Evolutionary conservation across 2,113 vertebrate species (phyloP).

Genomic region (Paramormyrops kingsleyae): DNA sequence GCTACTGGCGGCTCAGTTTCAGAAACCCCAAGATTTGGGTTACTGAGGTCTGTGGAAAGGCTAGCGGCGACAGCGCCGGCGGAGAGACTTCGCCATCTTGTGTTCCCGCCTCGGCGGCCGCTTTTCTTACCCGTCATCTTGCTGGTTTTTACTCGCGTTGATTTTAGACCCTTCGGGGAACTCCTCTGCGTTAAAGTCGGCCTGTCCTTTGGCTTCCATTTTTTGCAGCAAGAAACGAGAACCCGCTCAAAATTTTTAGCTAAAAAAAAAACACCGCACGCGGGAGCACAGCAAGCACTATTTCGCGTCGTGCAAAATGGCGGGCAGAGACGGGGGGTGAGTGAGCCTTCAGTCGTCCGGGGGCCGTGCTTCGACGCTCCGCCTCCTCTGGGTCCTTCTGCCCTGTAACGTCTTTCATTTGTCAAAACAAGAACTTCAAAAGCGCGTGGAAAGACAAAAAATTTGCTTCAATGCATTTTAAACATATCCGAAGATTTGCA

Average conservation of each 20-base stretch:
- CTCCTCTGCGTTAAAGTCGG: conserved; percentile 58
- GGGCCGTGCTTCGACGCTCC: background rate
- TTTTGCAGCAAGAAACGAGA: background rate
- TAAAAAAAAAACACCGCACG: background rate
- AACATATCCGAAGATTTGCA: background rate
- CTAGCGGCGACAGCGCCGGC: background rate
- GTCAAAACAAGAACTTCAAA: background rate
- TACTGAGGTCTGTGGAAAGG: background rate
- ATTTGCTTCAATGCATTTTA: background rate
- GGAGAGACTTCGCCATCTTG: conserved; percentile 14
- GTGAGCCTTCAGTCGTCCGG: background rate
- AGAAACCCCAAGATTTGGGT: background rate
- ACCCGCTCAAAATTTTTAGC: background rate
- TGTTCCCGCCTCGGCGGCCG: background rate
- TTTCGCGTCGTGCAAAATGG: conserved; percentile 42
- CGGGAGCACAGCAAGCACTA: background rate
- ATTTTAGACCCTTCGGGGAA: conserved; percentile 79
- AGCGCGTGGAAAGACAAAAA: background rate
- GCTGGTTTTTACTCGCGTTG: conserved; percentile 79
- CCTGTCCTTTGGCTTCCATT: conserved; percentile 43
- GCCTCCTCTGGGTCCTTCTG: background rate
- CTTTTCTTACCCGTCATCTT: conserved; percentile 71
- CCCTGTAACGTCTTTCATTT: background rate
- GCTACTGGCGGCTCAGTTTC: background rate
- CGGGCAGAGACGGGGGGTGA: conserved; percentile 23